Evolutionary conservation across 2,797 vertebrate genomes (phyloP), one percentile per base, ranked within the genome.

Genomic region (Labeo calbasu): DNA sequence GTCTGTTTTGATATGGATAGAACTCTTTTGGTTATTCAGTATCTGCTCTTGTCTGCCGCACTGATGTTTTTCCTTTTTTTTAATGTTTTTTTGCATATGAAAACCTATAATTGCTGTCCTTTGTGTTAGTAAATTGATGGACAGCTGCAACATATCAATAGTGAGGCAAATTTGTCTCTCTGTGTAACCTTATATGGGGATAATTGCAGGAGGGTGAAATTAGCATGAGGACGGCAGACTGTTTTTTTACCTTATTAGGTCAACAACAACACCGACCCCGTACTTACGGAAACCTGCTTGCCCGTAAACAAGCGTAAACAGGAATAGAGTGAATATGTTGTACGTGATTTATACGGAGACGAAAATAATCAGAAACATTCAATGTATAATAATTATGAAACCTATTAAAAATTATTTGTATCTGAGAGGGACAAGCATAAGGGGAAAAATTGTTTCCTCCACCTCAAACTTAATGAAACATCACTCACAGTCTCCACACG

Each of bases 391-490:
- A 55, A 65, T 66, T 43, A 70, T 0, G 0, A 36, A 40, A 66
- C 23, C n/a, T 70, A n/a, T 81, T 59, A 43, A 50, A 68, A 84
- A 40, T 51, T 48, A 23, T 57, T 15, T 61, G 21, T 75, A 25
- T 61, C 46, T 36, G 9, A 66, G 73, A 40, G 36, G 48, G 32
- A 61, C 14, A 68, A 65, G 32, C 32, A 48, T 50, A 79, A 71
- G 28, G 68, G 50, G 25, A 57, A 59, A 77, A 66, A 75, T 2
- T 0, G 7, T 59, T 70, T 79, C 5, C n/a, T 72, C n/a, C 87
- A 76, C 83, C 87, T 87, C 75, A 79, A 86, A 76, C 66, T 79
- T 90, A 91, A 92, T 90, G 87, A 91, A 92, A 75, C 61, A 79
- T 86, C 86, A 53, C 87, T 91, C 87, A 91, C 81, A 85, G 86